Base-by-base conservation (phyloP, 2,113 vertebrate species). In the Microtus montanus region DNA sequence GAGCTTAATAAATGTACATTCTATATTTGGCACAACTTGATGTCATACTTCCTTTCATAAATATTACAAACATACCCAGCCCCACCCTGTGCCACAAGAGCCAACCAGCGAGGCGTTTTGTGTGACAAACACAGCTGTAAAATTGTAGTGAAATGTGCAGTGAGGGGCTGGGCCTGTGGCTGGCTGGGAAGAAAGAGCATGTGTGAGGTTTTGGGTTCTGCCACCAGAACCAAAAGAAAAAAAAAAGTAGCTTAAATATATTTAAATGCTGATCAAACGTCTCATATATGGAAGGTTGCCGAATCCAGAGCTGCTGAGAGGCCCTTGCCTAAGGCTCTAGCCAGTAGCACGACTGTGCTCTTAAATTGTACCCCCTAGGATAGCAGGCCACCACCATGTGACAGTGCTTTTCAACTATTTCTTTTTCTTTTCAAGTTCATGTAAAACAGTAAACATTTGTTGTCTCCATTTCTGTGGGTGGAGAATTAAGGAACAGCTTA, bases 341-440 rank as follows among this genome's bases (percentile, higher is more conserved):
- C 20, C 30, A 70, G 30, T 28, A 64, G 5, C 41, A 63, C 5
- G 33, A 33, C 7, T 1, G 30, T 9, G 3, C n/a, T 71, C 93
- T 52, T 44, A 10, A 17, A 9, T 3, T 41, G 10, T 84, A 52
- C 44, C 13, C 49, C n/a, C 3, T 44, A 52, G 70, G 28, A 33
- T 1, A n/a, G 20, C 13, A 47, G 84, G 22, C 74, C 70, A 47
- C 89, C 38, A 10, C 30, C 49, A n/a, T 44, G 35, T 9, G 35
- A 44, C 75, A 66, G 44, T 44, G 28, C 14, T 2, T 52, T 66
- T 19, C 90, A 79, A n/a, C 28, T n/a, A 58, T 80, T 83, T 90
- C 85, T 63, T 92, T n/a, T 44, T 85, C 41, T 91, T 83, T 71
- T 54, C 68, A 87, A 41, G 52, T 89, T 33, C 41, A 20, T 94